These are phyloP conservation scores for Brienomyrus brachyistius DNA, from an alignment of 2,113 vertebrate genomes.

Conservation along the genomic window DNA sequence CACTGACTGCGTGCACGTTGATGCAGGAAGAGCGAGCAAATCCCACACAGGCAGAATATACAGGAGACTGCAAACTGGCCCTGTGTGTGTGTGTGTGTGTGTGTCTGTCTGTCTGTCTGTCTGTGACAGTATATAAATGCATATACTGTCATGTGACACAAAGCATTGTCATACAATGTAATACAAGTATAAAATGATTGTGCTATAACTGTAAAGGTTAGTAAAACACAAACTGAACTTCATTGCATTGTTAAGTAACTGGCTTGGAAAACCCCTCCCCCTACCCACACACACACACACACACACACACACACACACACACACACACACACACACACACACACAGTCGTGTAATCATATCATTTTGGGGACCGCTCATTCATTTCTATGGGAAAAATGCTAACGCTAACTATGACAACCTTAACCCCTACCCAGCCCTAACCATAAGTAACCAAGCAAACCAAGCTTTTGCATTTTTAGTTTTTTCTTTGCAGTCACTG, in stretches of 20 bases:
- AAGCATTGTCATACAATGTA: background rate
- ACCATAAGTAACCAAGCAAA: no score
- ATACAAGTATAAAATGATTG: background rate
- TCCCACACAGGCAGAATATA: background rate
- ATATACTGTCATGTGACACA: background rate
- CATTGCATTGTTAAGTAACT: background rate
- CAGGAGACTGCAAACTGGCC: background rate
- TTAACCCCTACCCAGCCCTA: no score
- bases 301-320: background rate
- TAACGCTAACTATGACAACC: no score
- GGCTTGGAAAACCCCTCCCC: background rate
- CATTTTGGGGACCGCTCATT: no score
- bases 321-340: no score
- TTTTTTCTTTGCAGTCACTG: no score
- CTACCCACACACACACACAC: background rate
- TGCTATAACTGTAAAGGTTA: background rate
- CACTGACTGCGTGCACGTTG: slow-evolving; percentile 5
- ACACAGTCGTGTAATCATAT: no score
- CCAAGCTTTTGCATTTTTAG: no score
- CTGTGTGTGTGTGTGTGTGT: background rate
- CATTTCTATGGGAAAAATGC: no score
- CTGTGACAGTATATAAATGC: background rate
- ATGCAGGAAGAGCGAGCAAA: background rate
- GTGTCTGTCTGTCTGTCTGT: background rate
- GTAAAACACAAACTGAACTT: background rate